Base-by-base conservation (phyloP, 2,113 vertebrate genomes). In the Aleadryas rufinucha region DNA sequence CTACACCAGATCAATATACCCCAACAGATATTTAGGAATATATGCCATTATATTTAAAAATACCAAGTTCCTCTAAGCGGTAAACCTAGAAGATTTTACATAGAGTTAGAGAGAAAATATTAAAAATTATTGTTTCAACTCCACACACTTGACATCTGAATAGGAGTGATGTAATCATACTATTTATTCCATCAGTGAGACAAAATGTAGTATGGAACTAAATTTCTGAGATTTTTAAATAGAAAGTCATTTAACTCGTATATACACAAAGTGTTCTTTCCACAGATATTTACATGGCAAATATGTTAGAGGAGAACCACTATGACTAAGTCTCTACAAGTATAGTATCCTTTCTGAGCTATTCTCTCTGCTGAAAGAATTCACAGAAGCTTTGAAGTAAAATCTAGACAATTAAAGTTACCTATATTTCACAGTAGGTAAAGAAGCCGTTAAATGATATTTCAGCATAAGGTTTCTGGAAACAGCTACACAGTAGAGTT, bases 241-340 rank as follows among this genome's bases (percentile, higher is more conserved):
- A 98, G 96, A 98, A 98, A 98, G 86, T 96, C 39, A 97, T 93
- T 95, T 97, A 97, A 96, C 76, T 93, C 86, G 4, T 97, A 98
- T 98, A 94, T 97, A 97, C 96, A 98, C 89, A 97, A 97, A 97
- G 89, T 93, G 75, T 96, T 97, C 96, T 97, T 97, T 96, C 95
- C 96, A 96, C 94, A 97, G 90, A 96, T 98, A 98, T 98, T 98
- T 98, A 98, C 97, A 98, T 77, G 96, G 97, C 91, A 95, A 97
- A 79, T 96, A 96, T 87, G 95, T 96, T 93, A 97, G 89, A 95
- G 95, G 89, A 97, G 93, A 98, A 96, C 84, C 89, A 97, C 97
- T 97, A 97, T 87, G 95, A 97, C 90, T 96, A 98, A 96, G 91
- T 93, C 68, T 96, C 96, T 97, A 97, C 87, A 98, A 96, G 87